Conservation (phyloP, 1,140 invertebrate genomes). For the Dolichoris vasculosae region DNA sequence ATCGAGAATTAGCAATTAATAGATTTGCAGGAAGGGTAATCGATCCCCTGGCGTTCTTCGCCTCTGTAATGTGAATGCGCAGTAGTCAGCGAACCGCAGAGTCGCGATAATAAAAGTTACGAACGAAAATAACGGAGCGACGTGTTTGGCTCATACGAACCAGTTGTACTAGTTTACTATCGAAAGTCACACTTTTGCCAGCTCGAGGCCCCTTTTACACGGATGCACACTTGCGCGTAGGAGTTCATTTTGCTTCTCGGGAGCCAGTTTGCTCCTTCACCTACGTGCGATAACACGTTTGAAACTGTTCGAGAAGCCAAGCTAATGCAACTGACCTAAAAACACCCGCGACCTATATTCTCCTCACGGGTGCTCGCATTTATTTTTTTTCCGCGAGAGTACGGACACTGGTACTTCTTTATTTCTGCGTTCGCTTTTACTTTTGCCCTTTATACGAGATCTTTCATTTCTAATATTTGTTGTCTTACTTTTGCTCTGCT, state of each 20-base stretch:
- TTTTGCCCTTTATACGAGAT: not conserved
- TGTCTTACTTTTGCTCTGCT: no score
- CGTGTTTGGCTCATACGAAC: no score
- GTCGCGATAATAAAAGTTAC: no score
- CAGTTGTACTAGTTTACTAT: no score
- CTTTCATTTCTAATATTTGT: no score
- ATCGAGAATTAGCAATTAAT: no score
- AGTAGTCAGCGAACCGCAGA: no score
- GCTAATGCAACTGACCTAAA: slow-evolving; percentile 29
- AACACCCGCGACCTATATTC: slow-evolving; percentile 43
- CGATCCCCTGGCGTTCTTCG: no score
- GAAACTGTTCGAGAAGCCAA: not conserved
- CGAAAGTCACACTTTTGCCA: no score
- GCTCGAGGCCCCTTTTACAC: not conserved
- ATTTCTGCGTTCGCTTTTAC: not conserved
- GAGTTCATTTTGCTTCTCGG: not conserved
- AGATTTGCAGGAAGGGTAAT: no score
- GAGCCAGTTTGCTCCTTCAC: not conserved
- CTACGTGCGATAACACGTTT: not conserved
- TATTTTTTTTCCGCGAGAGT: not conserved
- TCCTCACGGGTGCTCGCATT: not conserved
- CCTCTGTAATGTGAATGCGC: no score
- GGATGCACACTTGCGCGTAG: not conserved
- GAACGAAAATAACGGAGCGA: no score
- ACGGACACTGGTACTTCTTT: not conserved